Percentiles rank a stretch among this genome's conserved stretches.
Evolutionary conservation across 2,113 vertebrate genomes (phyloP).

Genomic region (Crotalus horridus): DNA sequence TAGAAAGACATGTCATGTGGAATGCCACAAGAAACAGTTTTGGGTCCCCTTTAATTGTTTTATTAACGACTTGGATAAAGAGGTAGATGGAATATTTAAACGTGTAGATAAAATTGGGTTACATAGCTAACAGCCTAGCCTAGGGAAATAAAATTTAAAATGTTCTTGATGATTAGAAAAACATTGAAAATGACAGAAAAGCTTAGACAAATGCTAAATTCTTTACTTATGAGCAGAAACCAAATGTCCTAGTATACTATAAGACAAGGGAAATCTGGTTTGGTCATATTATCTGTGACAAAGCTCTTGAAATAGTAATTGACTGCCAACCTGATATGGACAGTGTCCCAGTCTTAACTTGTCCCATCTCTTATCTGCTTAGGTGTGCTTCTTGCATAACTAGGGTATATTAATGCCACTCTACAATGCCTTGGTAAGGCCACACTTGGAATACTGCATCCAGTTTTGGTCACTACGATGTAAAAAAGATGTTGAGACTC

Average conservation of each 20-base stretch:
- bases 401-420: background rate
- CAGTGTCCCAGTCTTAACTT: background rate
- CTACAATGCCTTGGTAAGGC: no score
- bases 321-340: background rate
- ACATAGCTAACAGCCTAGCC: background rate
- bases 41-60: background rate
- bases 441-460: no score
- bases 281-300: background rate
- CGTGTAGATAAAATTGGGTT: background rate
- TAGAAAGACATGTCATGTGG: background rate
- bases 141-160: background rate
- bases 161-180: background rate
- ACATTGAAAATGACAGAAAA: background rate
- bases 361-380: background rate
- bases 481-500: no score
- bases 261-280: background rate
- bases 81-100: background rate
- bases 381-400: background rate
- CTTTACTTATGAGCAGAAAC: background rate
- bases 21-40: background rate
- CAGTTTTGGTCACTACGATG: no score
- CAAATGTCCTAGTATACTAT: background rate
- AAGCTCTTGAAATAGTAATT: background rate
- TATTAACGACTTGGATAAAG: background rate
- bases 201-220: background rate